Conservation (phyloP, 1,140 invertebrate species). For the Brachionus calyciflorus region DNA sequence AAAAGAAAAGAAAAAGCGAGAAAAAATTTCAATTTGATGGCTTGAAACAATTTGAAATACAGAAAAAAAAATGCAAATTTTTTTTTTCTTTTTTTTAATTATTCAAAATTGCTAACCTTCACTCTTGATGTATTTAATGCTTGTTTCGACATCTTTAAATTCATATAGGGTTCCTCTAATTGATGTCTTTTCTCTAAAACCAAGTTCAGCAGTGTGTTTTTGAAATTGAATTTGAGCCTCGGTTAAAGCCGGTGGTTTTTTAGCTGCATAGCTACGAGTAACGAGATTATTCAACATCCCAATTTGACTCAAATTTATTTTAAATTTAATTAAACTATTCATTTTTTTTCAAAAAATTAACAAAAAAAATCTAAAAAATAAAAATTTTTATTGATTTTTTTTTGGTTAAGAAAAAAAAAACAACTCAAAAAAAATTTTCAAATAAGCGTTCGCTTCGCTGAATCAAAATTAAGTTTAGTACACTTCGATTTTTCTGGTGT, state of each 20-base stretch:
- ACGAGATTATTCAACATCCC: background rate
- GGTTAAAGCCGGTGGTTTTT: slow-evolving; percentile 5
- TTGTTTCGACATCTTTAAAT: slow-evolving; percentile 45
- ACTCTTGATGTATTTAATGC: slow-evolving; percentile 45
- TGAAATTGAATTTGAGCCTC: slow-evolving; percentile 42
- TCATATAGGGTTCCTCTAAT: slow-evolving; percentile 22
- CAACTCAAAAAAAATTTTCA: background rate
- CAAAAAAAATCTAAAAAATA: no score
- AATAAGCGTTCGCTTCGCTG: background rate
- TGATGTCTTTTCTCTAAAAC: slow-evolving; percentile 35
- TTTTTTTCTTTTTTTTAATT: background rate
- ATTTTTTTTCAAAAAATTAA: no score
- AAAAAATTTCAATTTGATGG: background rate
- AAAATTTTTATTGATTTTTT: no score
- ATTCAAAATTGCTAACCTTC: slow-evolving; percentile 18
- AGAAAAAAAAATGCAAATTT: slow-evolving; percentile 24
- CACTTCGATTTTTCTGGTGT: background rate
- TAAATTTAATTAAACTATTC: slow-evolving; percentile 2
- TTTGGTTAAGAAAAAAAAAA: no score
- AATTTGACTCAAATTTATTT: background rate
- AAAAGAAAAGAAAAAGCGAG: background rate
- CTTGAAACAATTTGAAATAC: background rate
- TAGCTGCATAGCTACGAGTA: background rate
- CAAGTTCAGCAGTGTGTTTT: slow-evolving; percentile 5
- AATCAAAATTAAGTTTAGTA: background rate